Conservation (phyloP, 2,888 invertebrate genomes). For the Drosophila mercatorum region DNA sequence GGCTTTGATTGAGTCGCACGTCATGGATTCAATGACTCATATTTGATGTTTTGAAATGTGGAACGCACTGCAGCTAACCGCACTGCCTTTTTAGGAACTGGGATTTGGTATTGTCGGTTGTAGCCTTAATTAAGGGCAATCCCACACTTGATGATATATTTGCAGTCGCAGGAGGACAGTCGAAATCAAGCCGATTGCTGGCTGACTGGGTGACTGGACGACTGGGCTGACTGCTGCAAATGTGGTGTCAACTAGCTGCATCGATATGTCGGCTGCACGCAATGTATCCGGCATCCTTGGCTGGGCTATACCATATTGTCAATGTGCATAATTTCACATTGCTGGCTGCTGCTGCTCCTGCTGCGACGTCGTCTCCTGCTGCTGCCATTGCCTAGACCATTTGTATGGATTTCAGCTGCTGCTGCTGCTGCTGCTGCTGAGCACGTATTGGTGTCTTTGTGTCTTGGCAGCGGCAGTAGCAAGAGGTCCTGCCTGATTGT, state of each 20-base stretch:
- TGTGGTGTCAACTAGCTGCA: conserved; percentile 64
- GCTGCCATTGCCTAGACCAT: neutral
- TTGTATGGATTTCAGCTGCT: conserved; percentile 6
- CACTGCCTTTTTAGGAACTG: conserved; percentile 7
- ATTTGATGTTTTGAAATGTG: neutral
- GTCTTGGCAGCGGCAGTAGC: conserved; percentile 7
- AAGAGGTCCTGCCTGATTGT: conserved; percentile 17
- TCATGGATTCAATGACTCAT: neutral
- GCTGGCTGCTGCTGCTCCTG: neutral
- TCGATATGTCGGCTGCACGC: conserved; percentile 52
- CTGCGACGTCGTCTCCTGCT: neutral
- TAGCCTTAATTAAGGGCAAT: conserved; percentile 47
- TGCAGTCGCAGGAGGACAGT: conserved; percentile 39
- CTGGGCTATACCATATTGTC: conserved; percentile 61
- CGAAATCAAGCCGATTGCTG: conserved; percentile 28
- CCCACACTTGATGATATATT: conserved; percentile 37
- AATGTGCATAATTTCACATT: conserved; percentile 76
- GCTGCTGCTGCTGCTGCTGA: neutral
- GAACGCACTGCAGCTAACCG: neutral
- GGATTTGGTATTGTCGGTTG: conserved; percentile 20
- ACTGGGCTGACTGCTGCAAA: conserved; percentile 11
- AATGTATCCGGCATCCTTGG: conserved; percentile 46
- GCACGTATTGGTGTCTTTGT: conserved; percentile 17
- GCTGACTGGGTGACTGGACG: neutral
- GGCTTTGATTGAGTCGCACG: neutral